Evolutionary conservation across 2,797 vertebrate species (phyloP).

Genomic region (Malacoraja senta): DNA sequence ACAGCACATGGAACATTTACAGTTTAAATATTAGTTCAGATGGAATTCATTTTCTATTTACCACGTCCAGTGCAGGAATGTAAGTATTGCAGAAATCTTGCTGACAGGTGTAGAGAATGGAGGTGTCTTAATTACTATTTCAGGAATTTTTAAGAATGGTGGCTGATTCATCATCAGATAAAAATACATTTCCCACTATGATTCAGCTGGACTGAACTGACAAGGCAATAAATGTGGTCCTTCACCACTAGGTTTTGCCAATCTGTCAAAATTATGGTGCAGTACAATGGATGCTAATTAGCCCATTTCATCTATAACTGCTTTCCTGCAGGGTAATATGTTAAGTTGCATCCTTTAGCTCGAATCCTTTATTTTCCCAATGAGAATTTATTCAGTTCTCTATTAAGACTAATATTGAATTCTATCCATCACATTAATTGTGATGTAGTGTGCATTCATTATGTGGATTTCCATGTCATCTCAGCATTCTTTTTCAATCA

Average conservation of each 20-base stretch:
- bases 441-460: no score
- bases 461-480: no score
- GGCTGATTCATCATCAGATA: neutral
- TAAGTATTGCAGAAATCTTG: neutral
- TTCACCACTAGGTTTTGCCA: neutral
- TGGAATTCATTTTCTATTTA: neutral
- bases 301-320: no score
- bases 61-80: neutral
- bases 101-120: constrained; percentile 14
- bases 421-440: neutral
- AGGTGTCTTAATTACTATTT: neutral
- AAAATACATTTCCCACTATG: neutral
- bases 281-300: no score
- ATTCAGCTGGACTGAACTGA: neutral
- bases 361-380: neutral
- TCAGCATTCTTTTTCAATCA: no score
- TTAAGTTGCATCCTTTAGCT: neutral
- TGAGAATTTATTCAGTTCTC: no score
- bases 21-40: constrained; percentile 26
- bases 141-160: neutral
- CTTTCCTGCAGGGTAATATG: no score
- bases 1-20: constrained; percentile 25
- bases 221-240: neutral
- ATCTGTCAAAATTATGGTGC: neutral
- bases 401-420: neutral